A percentile compares a stretch with the other conserved stretches of the same genome.
These are phyloP conservation scores for Camptogramma bilineatum DNA, from an alignment of 2,888 invertebrate species.

Conservation along the genomic window DNA sequence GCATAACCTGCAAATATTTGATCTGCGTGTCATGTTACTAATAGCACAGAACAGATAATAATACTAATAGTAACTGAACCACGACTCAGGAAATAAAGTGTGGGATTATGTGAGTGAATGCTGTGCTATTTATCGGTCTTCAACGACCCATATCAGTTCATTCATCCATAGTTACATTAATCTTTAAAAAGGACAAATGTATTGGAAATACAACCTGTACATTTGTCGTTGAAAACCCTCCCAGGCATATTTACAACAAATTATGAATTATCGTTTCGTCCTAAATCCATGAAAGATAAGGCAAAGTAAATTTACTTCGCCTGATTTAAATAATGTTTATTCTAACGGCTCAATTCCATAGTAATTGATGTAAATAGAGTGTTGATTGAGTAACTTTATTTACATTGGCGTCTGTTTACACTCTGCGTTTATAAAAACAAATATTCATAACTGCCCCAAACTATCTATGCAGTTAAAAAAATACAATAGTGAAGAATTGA, in stretches of 20 bases:
- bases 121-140: too few relatives aligned
- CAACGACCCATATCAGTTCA: too few relatives aligned
- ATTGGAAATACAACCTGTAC: not conserved
- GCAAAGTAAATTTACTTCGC: slow-evolving; percentile 30
- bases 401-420: not conserved
- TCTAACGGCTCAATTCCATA: slow-evolving; percentile 30
- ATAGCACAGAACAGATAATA: too few relatives aligned
- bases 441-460: not conserved
- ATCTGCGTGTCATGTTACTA: too few relatives aligned
- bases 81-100: too few relatives aligned
- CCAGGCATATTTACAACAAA: slow-evolving; percentile 16
- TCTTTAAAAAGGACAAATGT: too few relatives aligned
- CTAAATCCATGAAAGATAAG: slow-evolving; percentile 35
- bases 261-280: slow-evolving; percentile 24
- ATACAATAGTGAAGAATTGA: too few relatives aligned
- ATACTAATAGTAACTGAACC: too few relatives aligned
- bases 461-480: too few relatives aligned
- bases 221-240: slow-evolving; percentile 7
- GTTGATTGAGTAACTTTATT: slow-evolving; percentile 1
- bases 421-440: not conserved
- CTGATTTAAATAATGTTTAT: slow-evolving; percentile 39
- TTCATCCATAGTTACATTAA: too few relatives aligned
- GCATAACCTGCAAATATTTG: too few relatives aligned
- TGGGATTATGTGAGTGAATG: too few relatives aligned
- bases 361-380: slow-evolving; percentile 16